Percentiles rank a stretch among this genome's conserved stretches.
These are phyloP conservation scores for Centropus unirufus DNA, from an alignment of 2,113 vertebrate genomes.

Conservation along the genomic window DNA sequence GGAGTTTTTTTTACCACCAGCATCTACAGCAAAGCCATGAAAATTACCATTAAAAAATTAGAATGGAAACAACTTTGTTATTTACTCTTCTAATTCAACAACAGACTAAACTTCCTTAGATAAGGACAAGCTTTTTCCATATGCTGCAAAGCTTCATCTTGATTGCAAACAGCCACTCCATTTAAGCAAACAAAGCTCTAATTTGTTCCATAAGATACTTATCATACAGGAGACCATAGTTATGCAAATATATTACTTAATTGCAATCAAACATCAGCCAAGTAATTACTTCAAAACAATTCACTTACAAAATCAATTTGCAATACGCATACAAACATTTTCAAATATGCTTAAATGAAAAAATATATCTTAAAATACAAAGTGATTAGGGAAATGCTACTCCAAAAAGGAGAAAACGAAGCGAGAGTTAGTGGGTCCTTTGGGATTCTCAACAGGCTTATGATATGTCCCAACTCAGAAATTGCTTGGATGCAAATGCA, in stretches of 20 bases:
- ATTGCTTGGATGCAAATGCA: background rate
- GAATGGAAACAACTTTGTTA: background rate
- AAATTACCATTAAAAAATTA: background rate
- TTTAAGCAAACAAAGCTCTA: background rate
- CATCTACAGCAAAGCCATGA: background rate
- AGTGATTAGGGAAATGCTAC: background rate
- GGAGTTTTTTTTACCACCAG: background rate
- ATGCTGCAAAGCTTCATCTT: background rate
- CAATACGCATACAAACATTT: background rate
- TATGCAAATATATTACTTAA: slow-evolving; percentile 27
- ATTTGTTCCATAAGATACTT: background rate
- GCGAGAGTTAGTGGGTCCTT: background rate
- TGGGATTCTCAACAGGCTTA: background rate
- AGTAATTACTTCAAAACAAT: background rate
- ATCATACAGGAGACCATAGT: background rate
- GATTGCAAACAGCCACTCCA: background rate
- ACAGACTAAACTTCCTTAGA: background rate
- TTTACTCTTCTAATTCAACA: background rate
- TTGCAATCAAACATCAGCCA: background rate
- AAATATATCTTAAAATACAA: background rate
- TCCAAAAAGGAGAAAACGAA: background rate
- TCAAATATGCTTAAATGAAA: background rate
- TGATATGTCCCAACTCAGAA: background rate
- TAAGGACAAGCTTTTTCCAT: background rate
- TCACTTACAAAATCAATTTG: background rate